Evolutionary conservation across 1,140 invertebrate species (phyloP), one percentile per base, ranked within the genome.

Genomic region (Temnothorax nylanderi): DNA sequence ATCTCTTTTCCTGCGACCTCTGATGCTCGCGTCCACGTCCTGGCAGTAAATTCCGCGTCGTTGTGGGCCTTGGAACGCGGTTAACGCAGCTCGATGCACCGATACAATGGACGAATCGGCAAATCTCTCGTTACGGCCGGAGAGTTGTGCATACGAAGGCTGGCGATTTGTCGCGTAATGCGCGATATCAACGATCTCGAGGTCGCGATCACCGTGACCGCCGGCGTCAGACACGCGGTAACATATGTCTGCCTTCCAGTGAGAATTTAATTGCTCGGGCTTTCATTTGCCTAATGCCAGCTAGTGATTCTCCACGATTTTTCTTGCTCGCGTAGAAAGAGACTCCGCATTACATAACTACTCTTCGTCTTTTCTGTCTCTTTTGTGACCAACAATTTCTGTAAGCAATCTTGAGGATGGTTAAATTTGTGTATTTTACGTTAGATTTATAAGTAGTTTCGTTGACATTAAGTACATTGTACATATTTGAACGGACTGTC

Each of bases 231-330:
- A 94, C 93, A 92, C 91, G 81, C 81, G 90, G 93, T 89, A 92
- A 91, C 94, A 94, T 92, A 93, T 94, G 93, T 94, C 92, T 89
- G 87, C 92, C 87, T 94, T 92, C 90, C 90, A 93, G 94, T 94
- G 93, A 94, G 93, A 93, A 93, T 94, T 94, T 94, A 94, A 95
- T 95, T 94, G 93, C 93, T 88, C 87, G 67, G 87, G 85, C 90
- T 90, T 91, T 91, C 90, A 87, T 92, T 92, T 89, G 85, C 65
- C 69, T 89, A 72, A 81, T 69, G 69, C 58, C 54, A 58, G 41
- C 75, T 81, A 82, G 78, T 72, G 74, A 87, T 69, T 86, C 87
- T 89, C 65, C 89, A 81, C 74, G 85, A 76, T 86, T 90, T 74
- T 90, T 87, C 85, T 92, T 88, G 93, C 92, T 93, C 93, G 90